phyloP scores from a whole-genome alignment of 2,888 invertebrate species.

The Drosophila antonietae region DNA sequence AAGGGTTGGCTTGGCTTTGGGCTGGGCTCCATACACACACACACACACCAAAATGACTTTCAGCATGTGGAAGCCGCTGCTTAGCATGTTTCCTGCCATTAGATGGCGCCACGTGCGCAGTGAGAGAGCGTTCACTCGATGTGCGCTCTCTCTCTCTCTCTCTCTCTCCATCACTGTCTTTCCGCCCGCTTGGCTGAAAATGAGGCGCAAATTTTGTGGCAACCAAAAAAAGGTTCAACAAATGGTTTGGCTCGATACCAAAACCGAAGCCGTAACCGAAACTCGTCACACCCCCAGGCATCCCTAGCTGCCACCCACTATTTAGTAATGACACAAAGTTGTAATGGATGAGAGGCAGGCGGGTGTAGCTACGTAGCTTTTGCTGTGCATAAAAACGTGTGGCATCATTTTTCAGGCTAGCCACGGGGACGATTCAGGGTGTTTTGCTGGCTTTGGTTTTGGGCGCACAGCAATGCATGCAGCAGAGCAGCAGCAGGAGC shows the following conservation, averaged over 20 bases:
- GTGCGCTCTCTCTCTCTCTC: constrained; percentile 6
- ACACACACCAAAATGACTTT: constrained; percentile 73
- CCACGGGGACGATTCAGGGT: constrained; percentile 32
- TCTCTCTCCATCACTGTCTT: background rate
- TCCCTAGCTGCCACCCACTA: constrained; percentile 53
- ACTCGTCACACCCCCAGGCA: constrained; percentile 20
- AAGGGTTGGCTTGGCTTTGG: constrained; percentile 49
- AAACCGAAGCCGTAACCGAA: constrained; percentile 54
- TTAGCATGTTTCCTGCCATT: constrained; percentile 79
- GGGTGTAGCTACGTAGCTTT: background rate
- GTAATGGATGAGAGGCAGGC: constrained; percentile 9
- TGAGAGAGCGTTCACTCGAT: constrained; percentile 21
- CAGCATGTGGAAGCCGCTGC: constrained; percentile 79
- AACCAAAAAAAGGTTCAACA: constrained; percentile 77
- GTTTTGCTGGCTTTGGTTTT: constrained; percentile 61
- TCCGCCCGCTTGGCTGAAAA: constrained; percentile 56
- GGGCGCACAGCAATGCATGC: constrained; percentile 66
- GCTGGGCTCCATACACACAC: constrained; percentile 42
- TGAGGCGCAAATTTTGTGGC: constrained; percentile 81
- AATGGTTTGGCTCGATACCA: constrained; percentile 73
- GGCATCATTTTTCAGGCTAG: constrained; percentile 67
- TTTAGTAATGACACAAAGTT: constrained; percentile 79
- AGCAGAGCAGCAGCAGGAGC: constrained; percentile 4
- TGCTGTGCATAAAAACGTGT: constrained; percentile 50
- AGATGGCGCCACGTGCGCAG: constrained; percentile 72